Evolutionary conservation across 1,140 invertebrate genomes (phyloP).

Genomic region (Heliconius hermathena): DNA sequence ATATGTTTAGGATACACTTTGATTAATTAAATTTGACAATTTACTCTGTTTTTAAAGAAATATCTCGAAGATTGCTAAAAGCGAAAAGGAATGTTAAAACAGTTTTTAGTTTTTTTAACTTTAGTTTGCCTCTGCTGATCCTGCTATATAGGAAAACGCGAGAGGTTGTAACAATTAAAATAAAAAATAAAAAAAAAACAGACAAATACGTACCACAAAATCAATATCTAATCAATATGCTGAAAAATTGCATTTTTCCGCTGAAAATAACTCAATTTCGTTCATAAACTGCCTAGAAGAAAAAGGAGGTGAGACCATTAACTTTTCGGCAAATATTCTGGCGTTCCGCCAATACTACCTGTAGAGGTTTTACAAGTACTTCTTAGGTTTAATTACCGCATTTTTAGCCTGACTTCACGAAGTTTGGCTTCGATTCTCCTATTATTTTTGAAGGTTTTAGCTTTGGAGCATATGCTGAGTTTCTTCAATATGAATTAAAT

Average conservation of each 20-base stretch:
- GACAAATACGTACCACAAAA: too few species aligned
- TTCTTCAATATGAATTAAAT: not conserved
- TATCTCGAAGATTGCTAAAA: too few species aligned
- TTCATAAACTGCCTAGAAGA: slow-evolving; percentile 10
- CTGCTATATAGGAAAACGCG: too few species aligned
- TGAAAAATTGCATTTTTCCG: not conserved
- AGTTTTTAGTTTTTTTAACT: too few species aligned
- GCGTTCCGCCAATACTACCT: slow-evolving; percentile 31
- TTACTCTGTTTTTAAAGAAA: too few species aligned
- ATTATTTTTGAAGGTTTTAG: not conserved
- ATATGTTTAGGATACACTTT: too few species aligned
- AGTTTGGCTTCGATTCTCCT: not conserved
- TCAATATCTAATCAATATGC: not conserved
- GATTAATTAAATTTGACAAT: too few species aligned
- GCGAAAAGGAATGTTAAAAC: too few species aligned
- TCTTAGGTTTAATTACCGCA: slow-evolving; percentile 29
- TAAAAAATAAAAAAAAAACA: too few species aligned
- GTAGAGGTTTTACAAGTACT: slow-evolving; percentile 25
- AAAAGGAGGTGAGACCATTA: slow-evolving; percentile 29
- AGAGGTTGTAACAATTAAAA: too few species aligned
- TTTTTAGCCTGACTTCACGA: slow-evolving; percentile 15
- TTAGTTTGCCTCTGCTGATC: too few species aligned
- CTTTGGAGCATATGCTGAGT: not conserved
- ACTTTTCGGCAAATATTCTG: slow-evolving; percentile 31
- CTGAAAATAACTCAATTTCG: not conserved